Evolutionary conservation across 2,113 vertebrate genomes (phyloP).

Genomic region (Scophthalmus maximus): DNA sequence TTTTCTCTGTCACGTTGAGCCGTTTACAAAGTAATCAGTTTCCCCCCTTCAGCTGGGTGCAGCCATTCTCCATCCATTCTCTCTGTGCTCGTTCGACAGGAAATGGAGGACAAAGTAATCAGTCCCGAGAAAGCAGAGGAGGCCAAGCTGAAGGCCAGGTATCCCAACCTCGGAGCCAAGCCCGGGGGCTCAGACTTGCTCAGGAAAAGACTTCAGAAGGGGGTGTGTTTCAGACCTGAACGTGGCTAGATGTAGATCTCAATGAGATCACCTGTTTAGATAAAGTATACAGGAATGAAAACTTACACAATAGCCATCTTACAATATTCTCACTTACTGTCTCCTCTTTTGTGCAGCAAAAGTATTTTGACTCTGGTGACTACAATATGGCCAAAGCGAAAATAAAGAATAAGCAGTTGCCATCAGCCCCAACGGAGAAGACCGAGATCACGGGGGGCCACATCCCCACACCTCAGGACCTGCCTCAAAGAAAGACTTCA

Average conservation of each 20-base stretch:
- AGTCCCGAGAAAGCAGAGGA: conserved; percentile 97
- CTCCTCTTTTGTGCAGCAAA: conserved; percentile 85
- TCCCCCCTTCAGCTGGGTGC: neutral
- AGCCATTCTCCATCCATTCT: neutral
- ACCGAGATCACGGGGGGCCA: conserved; percentile 97
- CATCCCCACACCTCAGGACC: conserved; percentile 98
- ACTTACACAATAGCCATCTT: no score
- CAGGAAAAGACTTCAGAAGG: conserved; percentile 96
- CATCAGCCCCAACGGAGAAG: conserved; percentile 90
- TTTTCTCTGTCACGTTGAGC: neutral
- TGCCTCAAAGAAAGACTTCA: conserved; percentile 96
- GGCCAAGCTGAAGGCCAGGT: conserved; percentile 95
- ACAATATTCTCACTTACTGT: neutral
- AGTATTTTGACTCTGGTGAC: conserved; percentile 99
- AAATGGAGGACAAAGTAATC: conserved; percentile 96
- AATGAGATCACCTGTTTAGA: neutral
- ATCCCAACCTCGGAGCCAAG: conserved; percentile 92
- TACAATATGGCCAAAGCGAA: conserved; percentile 99
- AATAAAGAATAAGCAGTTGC: conserved; percentile 98
- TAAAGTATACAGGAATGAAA: no score
- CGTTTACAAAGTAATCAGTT: neutral
- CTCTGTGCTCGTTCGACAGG: conserved; percentile 78
- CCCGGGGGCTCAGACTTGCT: conserved; percentile 95
- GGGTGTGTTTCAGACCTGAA: conserved; percentile 81
- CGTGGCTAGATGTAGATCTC: neutral